These are phyloP conservation scores for Plebejus melissa DNA, from an alignment of 2,888 invertebrate species.

Conservation along the genomic window DNA sequence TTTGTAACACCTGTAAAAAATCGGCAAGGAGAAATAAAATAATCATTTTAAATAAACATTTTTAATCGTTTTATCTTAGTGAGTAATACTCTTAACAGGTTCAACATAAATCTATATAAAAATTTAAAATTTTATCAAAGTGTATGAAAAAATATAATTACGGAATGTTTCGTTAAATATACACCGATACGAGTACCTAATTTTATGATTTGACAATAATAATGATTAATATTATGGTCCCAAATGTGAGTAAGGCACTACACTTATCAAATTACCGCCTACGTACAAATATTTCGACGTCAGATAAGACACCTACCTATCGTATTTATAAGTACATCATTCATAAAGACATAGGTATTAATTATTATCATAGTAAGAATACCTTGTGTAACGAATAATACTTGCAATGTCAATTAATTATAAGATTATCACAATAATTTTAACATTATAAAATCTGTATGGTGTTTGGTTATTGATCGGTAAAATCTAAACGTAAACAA, in stretches of 20 bases:
- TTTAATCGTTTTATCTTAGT: conserved; percentile 60
- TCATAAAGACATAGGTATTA: conserved; percentile 29
- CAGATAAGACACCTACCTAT: conserved; percentile 7
- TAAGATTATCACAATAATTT: background rate
- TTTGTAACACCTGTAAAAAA: background rate
- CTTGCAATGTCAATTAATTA: background rate
- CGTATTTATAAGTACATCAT: conserved; percentile 56
- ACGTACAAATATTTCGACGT: conserved; percentile 7
- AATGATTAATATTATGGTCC: conserved; percentile 54
- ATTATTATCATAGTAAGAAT: conserved; percentile 27
- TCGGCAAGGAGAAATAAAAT: conserved; percentile 34
- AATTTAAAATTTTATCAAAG: conserved; percentile 56
- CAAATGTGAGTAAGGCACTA: conserved; percentile 55
- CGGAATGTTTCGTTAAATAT: conserved; percentile 73
- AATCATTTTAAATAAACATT: conserved; percentile 48
- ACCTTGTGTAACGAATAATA: conserved; percentile 1
- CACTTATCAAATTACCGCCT: conserved; percentile 31
- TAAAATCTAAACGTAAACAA: background rate
- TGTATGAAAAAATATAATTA: conserved; percentile 53
- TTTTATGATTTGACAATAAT: conserved; percentile 27
- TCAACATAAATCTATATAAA: conserved; percentile 61
- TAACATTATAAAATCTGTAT: background rate
- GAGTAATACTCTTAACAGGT: conserved; percentile 70
- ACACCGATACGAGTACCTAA: conserved; percentile 32
- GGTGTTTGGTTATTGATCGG: too few relatives aligned